Evolutionary conservation across 2,888 invertebrate genomes (phyloP).

Genomic region (Stenichneumon culpator): DNA sequence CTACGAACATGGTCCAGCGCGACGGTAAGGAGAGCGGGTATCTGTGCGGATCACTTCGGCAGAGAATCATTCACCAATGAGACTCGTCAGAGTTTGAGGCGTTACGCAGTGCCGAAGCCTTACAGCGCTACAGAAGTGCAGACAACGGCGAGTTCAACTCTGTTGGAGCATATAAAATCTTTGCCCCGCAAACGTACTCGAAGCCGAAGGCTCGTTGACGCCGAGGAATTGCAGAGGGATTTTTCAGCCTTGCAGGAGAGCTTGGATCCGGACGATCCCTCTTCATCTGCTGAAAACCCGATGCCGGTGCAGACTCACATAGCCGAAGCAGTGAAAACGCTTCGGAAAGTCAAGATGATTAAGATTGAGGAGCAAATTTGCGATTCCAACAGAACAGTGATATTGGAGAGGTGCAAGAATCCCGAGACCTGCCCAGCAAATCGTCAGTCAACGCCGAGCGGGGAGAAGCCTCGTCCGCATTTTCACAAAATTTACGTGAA

Average conservation of each 20-base stretch:
- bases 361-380: slow-evolving; percentile 26
- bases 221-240: neutral
- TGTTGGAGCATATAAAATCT: slow-evolving; percentile 11
- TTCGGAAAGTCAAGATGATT: slow-evolving; percentile 32
- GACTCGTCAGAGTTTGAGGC: slow-evolving; percentile 15
- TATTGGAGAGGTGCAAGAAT: slow-evolving; percentile 29
- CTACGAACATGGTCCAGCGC: slow-evolving; percentile 43
- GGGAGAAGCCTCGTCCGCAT: slow-evolving; percentile 17
- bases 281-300: neutral
- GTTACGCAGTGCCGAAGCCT: slow-evolving; percentile 40
- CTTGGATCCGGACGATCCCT: neutral
- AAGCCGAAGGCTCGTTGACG: neutral
- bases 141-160: slow-evolving; percentile 5
- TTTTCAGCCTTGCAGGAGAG: neutral
- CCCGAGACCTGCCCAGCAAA: slow-evolving; percentile 28
- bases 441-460: neutral
- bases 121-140: slow-evolving; percentile 13
- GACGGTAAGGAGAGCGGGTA: slow-evolving; percentile 39
- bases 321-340: slow-evolving; percentile 12
- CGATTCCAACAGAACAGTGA: neutral
- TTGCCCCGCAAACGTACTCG: slow-evolving; percentile 6
- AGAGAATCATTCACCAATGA: slow-evolving; percentile 21
- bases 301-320: neutral
- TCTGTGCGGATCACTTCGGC: slow-evolving; percentile 36
- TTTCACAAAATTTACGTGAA: slow-evolving; percentile 32